phyloP scores from a whole-genome alignment of 2,888 invertebrate genomes.

The Pristionchus exspectatus region DNA sequence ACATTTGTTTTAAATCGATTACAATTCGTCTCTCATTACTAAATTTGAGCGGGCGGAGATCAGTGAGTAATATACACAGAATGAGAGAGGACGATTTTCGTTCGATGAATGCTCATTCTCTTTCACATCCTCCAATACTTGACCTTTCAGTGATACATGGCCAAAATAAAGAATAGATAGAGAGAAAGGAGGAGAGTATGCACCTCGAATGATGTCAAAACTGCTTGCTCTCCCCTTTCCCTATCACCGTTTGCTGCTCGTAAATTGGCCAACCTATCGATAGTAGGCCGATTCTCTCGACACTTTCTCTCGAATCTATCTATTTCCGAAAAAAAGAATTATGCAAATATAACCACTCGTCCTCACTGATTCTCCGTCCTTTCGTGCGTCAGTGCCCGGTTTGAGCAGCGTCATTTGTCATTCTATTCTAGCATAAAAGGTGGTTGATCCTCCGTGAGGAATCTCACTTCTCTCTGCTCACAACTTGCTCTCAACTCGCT shows the following conservation, averaged over 20 bases:
- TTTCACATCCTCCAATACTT: not conserved
- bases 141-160: not conserved
- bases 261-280: not conserved
- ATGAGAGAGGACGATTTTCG: too few species aligned
- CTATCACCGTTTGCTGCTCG: not conserved
- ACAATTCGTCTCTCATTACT: not conserved
- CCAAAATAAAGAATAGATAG: too few species aligned
- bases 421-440: not conserved
- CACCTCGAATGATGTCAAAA: slow-evolving; percentile 12
- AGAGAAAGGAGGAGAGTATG: not conserved
- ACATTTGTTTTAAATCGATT: not conserved
- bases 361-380: not conserved
- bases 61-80: too few species aligned
- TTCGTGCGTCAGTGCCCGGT: slow-evolving; percentile 16
- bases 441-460: not conserved
- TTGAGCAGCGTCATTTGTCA: not conserved
- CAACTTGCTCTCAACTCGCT: slow-evolving; percentile 12
- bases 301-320: not conserved
- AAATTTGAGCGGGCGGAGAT: too few species aligned
- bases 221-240: not conserved
- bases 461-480: not conserved
- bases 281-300: not conserved
- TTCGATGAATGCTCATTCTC: not conserved
- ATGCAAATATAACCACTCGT: not conserved
- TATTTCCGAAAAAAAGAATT: not conserved